These are phyloP conservation scores for Harlomillsia oculata DNA, from an alignment of 1,140 invertebrate species.

Conservation along the genomic window DNA sequence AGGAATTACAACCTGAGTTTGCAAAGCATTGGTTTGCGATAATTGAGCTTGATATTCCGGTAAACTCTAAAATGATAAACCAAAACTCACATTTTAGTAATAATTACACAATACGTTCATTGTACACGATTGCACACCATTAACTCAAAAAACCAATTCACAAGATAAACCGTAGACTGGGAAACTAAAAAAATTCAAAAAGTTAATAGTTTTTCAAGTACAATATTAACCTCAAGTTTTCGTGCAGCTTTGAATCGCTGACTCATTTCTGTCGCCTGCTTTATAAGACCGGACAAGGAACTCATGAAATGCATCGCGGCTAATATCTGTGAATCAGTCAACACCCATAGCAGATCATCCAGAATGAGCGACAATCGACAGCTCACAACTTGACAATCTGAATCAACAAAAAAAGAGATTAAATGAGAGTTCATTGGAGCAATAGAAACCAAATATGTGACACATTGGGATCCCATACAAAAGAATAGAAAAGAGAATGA, in stretches of 20 bases:
- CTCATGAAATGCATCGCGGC: conserved; percentile 89
- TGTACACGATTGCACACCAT: not conserved
- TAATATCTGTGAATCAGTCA: conserved; percentile 92
- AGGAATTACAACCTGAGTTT: conserved; percentile 45
- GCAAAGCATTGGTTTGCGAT: conserved; percentile 44
- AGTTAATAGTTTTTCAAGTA: conserved; percentile 11
- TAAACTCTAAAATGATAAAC: conserved; percentile 48
- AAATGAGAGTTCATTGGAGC: no score
- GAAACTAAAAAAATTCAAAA: no score
- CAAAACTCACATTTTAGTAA: no score
- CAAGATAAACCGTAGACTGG: not conserved
- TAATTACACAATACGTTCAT: conserved; percentile 2
- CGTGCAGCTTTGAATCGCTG: conserved; percentile 78
- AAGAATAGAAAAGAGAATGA: conserved; percentile 3
- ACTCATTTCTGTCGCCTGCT: conserved; percentile 67
- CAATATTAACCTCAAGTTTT: conserved; percentile 64
- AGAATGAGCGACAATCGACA: conserved; percentile 84
- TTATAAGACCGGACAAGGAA: conserved; percentile 74
- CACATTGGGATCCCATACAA: not conserved
- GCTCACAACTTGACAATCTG: conserved; percentile 87
- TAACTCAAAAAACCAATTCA: not conserved
- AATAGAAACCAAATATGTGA: no score
- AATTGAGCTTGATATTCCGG: conserved; percentile 71
- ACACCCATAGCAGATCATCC: conserved; percentile 94
- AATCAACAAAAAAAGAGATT: conserved; percentile 38